Base-by-base conservation (phyloP, 1,140 invertebrate genomes). In the Papilio machaon region DNA sequence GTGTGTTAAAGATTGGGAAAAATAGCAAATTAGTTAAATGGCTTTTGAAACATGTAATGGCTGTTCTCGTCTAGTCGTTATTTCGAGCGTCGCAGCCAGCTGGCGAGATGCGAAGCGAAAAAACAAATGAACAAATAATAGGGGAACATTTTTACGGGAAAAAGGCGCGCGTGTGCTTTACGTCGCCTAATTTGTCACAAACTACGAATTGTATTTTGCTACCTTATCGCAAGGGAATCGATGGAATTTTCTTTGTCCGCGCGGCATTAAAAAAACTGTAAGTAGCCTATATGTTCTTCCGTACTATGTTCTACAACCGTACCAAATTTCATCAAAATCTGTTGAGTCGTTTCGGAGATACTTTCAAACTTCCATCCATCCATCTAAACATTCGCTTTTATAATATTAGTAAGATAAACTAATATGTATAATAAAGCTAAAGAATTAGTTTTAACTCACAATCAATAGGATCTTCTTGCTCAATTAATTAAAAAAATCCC, bases 91-190 rank as follows among this genome's bases (percentile, higher is more conserved):
- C 82, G 19, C 58, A 78, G 82, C 81, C 82, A 84, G 82, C 83
- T 73, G 80, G 73, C 76, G 79, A 58, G 38, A 79, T 58, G 58
- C n/a, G 58, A 78, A 76, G 75, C 67, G 85, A 82, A 85, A 85
- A 85, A 84, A 89, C 83, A 88, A 88, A 88, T 86, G 82, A 88
- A 87, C 86, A 86, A 89, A 88, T 87, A 90, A 90, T 88, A 80
- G 84, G 23, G 43, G 80, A 79, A 81, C 84, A 88, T 89, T 70
- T 89, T 88, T 84, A 82, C 76, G 87, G 89, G 87, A 89, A 70
- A 86, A 86, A 86, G 84, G 85, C 84, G 46, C 76, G 79, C 60
- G 19, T 35, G 47, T 58, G 49, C 81, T 23, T 67, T 17, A 81
- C 58, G 75, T 74, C 54, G 76, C 80, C 85, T 87, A 87, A 90